These are phyloP conservation scores for Drosophila carrolli DNA, from an alignment of 1,140 invertebrate genomes.

Conservation along the genomic window DNA sequence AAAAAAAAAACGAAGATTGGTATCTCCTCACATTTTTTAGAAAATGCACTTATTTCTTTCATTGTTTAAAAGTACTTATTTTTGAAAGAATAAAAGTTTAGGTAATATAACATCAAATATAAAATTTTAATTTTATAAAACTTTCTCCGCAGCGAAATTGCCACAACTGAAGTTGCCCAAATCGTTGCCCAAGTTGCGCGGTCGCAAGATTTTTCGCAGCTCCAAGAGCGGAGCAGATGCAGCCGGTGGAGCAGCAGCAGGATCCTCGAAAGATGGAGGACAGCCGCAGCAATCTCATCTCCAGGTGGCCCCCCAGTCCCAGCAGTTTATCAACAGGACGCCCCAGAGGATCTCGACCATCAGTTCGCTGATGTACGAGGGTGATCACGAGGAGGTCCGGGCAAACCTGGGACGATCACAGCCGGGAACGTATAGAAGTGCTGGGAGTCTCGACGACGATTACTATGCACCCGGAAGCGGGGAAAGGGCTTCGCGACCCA, in stretches of 20 bases:
- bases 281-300: constrained; percentile 7
- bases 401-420: constrained; percentile 6
- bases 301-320: constrained; percentile 39
- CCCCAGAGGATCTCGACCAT: constrained; percentile 77
- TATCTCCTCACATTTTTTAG: no score
- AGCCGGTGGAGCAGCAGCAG: not conserved
- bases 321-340: constrained; percentile 75
- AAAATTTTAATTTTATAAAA: no score
- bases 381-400: not conserved
- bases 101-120: no score
- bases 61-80: no score
- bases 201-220: constrained; percentile 71
- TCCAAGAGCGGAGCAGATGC: constrained; percentile 36
- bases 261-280: not conserved
- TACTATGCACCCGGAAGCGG: constrained; percentile 60
- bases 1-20: no score
- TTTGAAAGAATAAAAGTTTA: no score
- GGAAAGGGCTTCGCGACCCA: constrained; percentile 47
- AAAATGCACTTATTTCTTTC: no score
- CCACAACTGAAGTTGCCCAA: constrained; percentile 73
- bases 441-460: constrained; percentile 75
- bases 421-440: constrained; percentile 65
- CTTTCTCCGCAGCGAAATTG: constrained; percentile 47
- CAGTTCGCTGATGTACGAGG: constrained; percentile 72
- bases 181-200: constrained; percentile 68